Evolutionary conservation across 2,797 vertebrate species (phyloP), one percentile per base, ranked within the genome.

Genomic region (Anomalospiza imberbis): DNA sequence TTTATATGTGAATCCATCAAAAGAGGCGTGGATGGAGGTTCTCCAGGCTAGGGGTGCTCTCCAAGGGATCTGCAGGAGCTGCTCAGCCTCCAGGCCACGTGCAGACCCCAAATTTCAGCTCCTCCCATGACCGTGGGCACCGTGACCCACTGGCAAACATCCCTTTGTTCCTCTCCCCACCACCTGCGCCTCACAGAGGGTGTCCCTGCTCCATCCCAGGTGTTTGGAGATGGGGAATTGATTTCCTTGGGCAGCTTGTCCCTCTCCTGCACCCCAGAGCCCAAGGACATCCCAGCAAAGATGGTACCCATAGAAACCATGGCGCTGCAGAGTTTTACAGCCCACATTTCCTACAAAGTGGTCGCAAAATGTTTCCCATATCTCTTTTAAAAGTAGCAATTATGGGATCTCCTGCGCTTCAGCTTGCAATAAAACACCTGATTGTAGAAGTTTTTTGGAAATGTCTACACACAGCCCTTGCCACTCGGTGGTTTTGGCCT

Each of bases 61-160:
- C 68, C 65, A 8, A n/a, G 12, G 32, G 19, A 32, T 15, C 25
- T 51, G 40, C 40, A 25, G 16, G 65, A 83, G 57, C 12, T 40
- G 15, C 17, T 22, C n/a, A 36, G 7, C 21, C 26, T 20, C 26
- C 21, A 17, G 50, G 62, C 34, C 28, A 13, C 1, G 1, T 0
- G 0, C 6, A 29, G 24, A 29, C 11, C 51, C 68, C 60, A 34
- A 36, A 16, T 45, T 31, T 31, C 47, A 82, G 17, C n/a, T 34
- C 17, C 28, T 21, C 28, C 29, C 25, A 5, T 2, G 25, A 3
- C 47, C 13, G 2, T 1, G 10, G 57, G 9, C 12, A 7, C 50
- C 0, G 1, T 24, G 45, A 31, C 24, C 44, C 34, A 5, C 24
- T 5, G 10, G 3, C 6, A 15, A 15, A 1, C 6, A 4, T 3